A percentile compares a stretch with the other conserved stretches of the same genome.
phyloP scores from a whole-genome alignment of 2,113 vertebrate genomes.

The Haemorhous mexicanus region DNA sequence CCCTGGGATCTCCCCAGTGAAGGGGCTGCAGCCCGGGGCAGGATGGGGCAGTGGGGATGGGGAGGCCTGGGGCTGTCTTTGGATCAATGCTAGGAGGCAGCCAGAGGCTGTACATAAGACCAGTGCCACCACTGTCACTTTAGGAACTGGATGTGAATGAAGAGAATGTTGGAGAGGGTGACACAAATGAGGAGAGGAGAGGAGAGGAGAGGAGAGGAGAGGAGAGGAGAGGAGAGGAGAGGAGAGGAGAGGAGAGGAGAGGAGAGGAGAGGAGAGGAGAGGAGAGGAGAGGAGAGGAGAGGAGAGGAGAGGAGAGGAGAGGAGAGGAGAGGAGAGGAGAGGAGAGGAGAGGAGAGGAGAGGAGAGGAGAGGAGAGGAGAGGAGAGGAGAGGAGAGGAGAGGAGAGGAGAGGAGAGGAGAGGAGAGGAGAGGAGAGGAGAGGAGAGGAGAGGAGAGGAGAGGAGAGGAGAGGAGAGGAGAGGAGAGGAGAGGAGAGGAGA shows the following conservation, averaged over 20 bases:
- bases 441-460: neutral
- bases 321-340: no score
- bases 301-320: no score
- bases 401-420: neutral
- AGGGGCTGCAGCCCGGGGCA: neutral
- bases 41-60: neutral
- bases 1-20: neutral
- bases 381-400: no score
- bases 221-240: neutral
- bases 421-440: no score
- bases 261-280: neutral
- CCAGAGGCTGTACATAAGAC: neutral
- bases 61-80: no score
- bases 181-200: neutral
- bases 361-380: no score
- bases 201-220: accelerated
- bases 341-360: no score
- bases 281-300: no score
- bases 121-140: neutral
- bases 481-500: accelerated
- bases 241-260: no score
- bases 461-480: no score
- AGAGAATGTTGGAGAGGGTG: neutral
- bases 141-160: neutral
- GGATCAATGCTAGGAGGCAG: accelerated